A percentile compares a stretch with the other conserved stretches of the same genome.
phyloP scores from a whole-genome alignment of 2,797 vertebrate genomes.

The Scyliorhinus canicula region DNA sequence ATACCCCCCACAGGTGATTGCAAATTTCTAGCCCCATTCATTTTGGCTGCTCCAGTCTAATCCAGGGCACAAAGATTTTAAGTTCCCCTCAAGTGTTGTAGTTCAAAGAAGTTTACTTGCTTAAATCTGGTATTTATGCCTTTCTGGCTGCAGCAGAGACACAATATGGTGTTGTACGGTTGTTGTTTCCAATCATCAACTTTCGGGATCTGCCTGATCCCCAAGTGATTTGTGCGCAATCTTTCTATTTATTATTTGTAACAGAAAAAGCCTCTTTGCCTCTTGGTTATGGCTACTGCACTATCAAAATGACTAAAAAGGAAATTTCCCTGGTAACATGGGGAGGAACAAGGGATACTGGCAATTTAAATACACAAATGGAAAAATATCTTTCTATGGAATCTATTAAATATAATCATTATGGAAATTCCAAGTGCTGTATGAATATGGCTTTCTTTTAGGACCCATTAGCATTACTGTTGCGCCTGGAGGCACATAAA shows the following conservation, averaged over 20 bases:
- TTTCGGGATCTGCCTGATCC: not conserved
- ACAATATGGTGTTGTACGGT: not conserved
- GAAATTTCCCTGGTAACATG: not conserved
- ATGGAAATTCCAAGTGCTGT: not conserved
- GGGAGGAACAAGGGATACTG: too few species aligned
- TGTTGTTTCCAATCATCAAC: not conserved
- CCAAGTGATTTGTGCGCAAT: not conserved
- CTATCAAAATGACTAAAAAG: not conserved
- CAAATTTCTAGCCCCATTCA: not conserved
- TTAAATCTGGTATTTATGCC: not conserved
- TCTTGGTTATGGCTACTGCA: not conserved
- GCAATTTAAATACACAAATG: not conserved
- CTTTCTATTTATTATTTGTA: not conserved
- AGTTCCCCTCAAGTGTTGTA: too few species aligned
- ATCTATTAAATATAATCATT: not conserved
- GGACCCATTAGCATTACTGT: not conserved
- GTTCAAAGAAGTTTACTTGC: not conserved
- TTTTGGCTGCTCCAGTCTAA: not conserved
- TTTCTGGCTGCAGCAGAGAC: not conserved
- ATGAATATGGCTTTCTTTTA: constrained; percentile 1
- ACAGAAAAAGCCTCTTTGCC: not conserved
- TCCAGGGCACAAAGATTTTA: not conserved
- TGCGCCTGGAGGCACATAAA: not conserved
- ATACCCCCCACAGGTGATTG: too few species aligned
- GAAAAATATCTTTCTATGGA: not conserved